A percentile compares a stretch with the other conserved stretches of the same genome.
Evolutionary conservation across 1,140 invertebrate species (phyloP).

Genomic region (Aphaenogaster rudis): DNA sequence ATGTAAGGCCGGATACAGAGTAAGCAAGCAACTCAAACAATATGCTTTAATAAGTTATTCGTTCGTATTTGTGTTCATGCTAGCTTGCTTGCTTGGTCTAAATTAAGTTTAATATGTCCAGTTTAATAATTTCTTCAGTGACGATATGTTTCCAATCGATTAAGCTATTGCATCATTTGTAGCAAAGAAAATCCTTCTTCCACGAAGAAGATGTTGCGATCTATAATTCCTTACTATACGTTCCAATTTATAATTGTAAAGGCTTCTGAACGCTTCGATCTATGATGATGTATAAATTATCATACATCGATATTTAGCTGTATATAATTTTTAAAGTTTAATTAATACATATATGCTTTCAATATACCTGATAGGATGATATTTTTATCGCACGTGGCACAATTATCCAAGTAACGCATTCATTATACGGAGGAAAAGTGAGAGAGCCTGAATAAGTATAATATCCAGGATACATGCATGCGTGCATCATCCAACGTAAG

Average conservation of each 20-base stretch:
- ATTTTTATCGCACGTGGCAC: conserved; percentile 91
- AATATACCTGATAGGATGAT: conserved; percentile 90
- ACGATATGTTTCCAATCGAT: background rate
- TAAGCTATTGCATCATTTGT: conserved; percentile 31
- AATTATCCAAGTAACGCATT: conserved; percentile 92
- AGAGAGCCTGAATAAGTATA: conserved; percentile 91
- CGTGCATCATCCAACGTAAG: conserved; percentile 72
- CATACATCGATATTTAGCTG: background rate
- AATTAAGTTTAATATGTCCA: background rate
- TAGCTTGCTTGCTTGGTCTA: background rate
- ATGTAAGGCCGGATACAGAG: background rate
- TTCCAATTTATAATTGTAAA: conserved; percentile 55
- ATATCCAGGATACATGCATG: conserved; percentile 79
- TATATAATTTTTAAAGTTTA: background rate
- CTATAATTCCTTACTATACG: conserved; percentile 70
- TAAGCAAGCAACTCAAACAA: background rate
- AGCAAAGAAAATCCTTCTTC: conserved; percentile 71
- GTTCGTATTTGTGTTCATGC: background rate
- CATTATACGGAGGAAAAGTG: conserved; percentile 91
- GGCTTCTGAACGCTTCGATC: conserved; percentile 72
- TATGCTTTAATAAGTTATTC: background rate
- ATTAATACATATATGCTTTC: conserved; percentile 66
- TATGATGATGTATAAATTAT: conserved; percentile 68
- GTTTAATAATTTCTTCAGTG: background rate
- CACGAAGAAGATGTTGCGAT: conserved; percentile 65